Base-by-base conservation (phyloP, 2,888 invertebrate genomes). In the Ceramica pisi region DNA sequence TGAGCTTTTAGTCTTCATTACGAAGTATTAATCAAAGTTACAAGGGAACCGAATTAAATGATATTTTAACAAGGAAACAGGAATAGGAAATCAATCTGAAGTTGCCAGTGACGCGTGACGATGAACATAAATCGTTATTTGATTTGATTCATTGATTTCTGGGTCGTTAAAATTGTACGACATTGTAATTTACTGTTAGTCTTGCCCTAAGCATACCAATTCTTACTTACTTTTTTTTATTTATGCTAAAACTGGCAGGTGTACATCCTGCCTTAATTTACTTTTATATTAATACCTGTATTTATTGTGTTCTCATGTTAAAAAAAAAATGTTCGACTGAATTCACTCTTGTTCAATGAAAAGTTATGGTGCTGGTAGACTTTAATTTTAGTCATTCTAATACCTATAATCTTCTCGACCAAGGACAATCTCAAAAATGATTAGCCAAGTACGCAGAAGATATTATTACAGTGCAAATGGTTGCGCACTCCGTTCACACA, bases 11-110 rank as follows among this genome's bases (percentile, higher is more conserved):
- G 68, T 62, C 70, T 82, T 69, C 65, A 68, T 77, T 59, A 51
- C 44, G 46, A 59, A 74, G 53, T 71, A 80, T 85, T 75, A 80
- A 75, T 75, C 56, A 70, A 75, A 80, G 67, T 76, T 67, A 71
- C 65, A 41, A 67, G 57, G 26, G 1, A 44, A 57, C 41, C n/a
- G 9, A 48, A 65, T 51, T 59, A 46, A 44, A 68, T 2, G 67
- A 7, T 66, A 57, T 53, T 59, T 51, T 60, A 53, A 65, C 38
- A 71, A 10, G 61, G 35, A 65, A 41, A 23, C 4, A 14, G 57
- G 53, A 38, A 56, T 64, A 8, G 51, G 19, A 55, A 69, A 81
- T 81, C 81, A 69, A 69, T 75, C 0, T 50, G 19, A 60, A 51
- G 51, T 63, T 69, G 21, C 21, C 62, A 56, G 26, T 68, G 46